Percentiles rank a stretch among this genome's conserved stretches.
Conservation (phyloP, 2,113 vertebrate species). For the Aythya baeri region DNA sequence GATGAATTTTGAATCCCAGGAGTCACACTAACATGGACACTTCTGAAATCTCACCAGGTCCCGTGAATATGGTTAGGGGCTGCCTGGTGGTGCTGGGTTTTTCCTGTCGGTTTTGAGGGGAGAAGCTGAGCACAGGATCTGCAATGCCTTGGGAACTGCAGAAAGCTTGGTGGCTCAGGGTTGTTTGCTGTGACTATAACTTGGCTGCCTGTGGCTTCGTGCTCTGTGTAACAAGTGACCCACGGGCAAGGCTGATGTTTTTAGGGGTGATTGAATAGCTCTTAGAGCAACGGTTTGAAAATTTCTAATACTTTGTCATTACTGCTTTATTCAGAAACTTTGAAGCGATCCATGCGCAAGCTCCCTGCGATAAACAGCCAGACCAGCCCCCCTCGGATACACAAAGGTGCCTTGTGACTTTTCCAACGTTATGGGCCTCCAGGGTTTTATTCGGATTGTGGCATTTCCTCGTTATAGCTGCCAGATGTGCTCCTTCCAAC, state of each 20-base stretch:
- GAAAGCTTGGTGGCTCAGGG: fast-evolving
- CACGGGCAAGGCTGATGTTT: neutral
- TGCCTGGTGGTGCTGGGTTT: neutral
- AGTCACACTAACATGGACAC: fast-evolving
- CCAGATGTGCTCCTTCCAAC: constrained; percentile 17
- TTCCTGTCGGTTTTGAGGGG: fast-evolving
- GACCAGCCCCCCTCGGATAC: neutral
- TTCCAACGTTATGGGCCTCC: neutral
- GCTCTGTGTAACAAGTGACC: neutral
- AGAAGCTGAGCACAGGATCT: neutral
- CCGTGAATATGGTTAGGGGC: neutral
- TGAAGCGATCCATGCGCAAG: fast-evolving
- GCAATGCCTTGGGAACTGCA: neutral
- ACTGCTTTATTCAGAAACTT: neutral
- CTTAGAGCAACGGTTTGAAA: neutral
- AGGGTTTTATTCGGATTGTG: neutral
- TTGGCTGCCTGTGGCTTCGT: neutral
- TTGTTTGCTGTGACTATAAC: neutral
- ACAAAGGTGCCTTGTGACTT: constrained; percentile 42
- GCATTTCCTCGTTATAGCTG: constrained; percentile 20
- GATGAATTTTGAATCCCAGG: neutral
- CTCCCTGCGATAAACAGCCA: neutral
- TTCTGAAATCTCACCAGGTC: fast-evolving
- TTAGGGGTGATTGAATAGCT: neutral
- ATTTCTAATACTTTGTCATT: neutral